Evolutionary conservation across 2,113 vertebrate species (phyloP).

Genomic region (Alethe castanea): DNA sequence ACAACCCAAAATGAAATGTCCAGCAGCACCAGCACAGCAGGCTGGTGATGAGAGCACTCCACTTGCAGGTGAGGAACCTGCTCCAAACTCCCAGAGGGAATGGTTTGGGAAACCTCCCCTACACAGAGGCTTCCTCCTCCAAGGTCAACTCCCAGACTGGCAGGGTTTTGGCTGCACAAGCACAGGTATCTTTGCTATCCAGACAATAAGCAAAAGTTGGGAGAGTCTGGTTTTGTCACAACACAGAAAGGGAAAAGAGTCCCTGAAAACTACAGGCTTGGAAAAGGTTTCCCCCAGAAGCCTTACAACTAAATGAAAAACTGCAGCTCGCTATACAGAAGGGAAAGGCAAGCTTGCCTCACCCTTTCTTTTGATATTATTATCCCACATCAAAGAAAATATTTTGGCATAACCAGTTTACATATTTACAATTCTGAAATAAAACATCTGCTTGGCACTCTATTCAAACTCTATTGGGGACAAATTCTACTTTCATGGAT

Average conservation of each 20-base stretch:
- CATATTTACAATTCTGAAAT: slow-evolving; percentile 21
- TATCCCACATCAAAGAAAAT: slow-evolving; percentile 57
- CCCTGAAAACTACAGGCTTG: neutral
- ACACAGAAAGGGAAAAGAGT: neutral
- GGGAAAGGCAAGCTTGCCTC: neutral
- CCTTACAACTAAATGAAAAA: neutral
- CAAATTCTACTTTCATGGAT: slow-evolving; percentile 9
- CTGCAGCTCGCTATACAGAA: neutral
- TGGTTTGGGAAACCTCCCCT: neutral
- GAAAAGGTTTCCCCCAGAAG: neutral
- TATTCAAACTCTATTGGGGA: neutral
- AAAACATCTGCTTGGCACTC: slow-evolving; percentile 15
- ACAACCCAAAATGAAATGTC: neutral
- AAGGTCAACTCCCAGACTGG: neutral
- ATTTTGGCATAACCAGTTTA: slow-evolving; percentile 24
- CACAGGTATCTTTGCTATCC: neutral
- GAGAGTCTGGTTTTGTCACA: neutral
- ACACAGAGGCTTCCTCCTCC: neutral
- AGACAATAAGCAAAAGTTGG: accelerated
- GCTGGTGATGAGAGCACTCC: neutral
- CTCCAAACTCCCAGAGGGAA: neutral
- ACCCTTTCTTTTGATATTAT: slow-evolving; percentile 4
- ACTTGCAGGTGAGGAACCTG: neutral
- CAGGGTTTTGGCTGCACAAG: neutral
- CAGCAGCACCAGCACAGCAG: neutral